Conservation (phyloP, 1,140 invertebrate genomes). For the Trachelipus rathkii region DNA sequence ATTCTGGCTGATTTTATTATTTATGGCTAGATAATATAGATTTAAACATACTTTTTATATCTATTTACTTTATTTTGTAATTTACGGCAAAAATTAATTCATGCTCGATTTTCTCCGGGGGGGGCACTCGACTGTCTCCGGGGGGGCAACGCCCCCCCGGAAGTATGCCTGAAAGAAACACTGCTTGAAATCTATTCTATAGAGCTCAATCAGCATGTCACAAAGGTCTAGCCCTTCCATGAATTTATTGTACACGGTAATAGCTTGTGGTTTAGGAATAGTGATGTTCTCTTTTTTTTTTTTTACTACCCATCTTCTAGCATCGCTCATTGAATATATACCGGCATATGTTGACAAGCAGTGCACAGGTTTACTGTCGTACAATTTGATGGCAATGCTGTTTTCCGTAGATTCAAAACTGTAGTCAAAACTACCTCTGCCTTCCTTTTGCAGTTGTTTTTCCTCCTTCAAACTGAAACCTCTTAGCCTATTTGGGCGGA, state of each 20-base stretch:
- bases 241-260: background rate
- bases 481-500: no score
- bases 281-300: background rate
- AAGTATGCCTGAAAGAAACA: no score
- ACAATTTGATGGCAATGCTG: background rate
- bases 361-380: background rate
- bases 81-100: no score
- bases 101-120: no score
- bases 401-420: background rate
- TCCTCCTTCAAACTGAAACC: background rate
- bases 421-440: background rate
- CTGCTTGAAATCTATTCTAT: background rate
- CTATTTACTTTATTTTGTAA: no score
- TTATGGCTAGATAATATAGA: no score
- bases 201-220: background rate
- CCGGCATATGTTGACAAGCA: background rate
- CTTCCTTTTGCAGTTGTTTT: background rate
- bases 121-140: no score
- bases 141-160: no score
- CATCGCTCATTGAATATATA: background rate
- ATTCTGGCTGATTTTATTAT: no score
- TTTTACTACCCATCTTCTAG: background rate
- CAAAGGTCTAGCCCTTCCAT: background rate
- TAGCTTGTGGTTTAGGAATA: background rate
- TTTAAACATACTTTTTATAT: no score